These are phyloP conservation scores for Dendrolimus kikuchii DNA, from an alignment of 1,140 invertebrate species.

Conservation along the genomic window DNA sequence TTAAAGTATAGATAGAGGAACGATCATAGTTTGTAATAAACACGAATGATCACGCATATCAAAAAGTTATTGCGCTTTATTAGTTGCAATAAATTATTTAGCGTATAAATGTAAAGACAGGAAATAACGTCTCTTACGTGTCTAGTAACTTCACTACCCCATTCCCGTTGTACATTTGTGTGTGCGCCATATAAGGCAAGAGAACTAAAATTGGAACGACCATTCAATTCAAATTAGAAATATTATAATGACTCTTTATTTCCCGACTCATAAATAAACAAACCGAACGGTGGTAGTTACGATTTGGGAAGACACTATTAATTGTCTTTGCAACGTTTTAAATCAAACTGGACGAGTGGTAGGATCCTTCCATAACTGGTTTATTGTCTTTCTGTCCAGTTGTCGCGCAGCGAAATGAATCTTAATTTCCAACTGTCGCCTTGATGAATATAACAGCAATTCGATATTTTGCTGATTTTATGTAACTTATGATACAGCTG, in stretches of 20 bases:
- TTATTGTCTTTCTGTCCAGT: slow-evolving; percentile 42
- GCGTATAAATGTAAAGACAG: too few species aligned
- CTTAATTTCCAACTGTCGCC: slow-evolving; percentile 29
- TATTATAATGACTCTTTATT: slow-evolving; percentile 5
- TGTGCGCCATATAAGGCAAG: not conserved
- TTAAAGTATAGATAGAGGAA: too few species aligned
- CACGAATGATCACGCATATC: too few species aligned
- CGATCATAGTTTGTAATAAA: too few species aligned
- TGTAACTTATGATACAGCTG: not conserved
- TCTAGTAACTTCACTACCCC: too few species aligned
- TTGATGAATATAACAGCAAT: slow-evolving; percentile 13
- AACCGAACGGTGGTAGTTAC: slow-evolving; percentile 7
- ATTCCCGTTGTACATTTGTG: not conserved
- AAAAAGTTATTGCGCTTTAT: too few species aligned
- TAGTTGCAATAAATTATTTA: too few species aligned
- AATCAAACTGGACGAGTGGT: slow-evolving; percentile 22
- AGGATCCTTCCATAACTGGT: slow-evolving; percentile 22
- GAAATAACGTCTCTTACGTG: too few species aligned
- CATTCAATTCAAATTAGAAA: slow-evolving; percentile 13
- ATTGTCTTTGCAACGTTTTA: slow-evolving; percentile 30
- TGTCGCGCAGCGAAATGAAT: slow-evolving; percentile 29
- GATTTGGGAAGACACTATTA: slow-evolving; percentile 25
- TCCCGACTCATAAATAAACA: slow-evolving; percentile 8
- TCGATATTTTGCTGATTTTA: slow-evolving; percentile 16
- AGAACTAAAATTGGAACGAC: slow-evolving; percentile 7